Evolutionary conservation across 2,113 vertebrate genomes (phyloP).

Genomic region (Willisornis vidua): DNA sequence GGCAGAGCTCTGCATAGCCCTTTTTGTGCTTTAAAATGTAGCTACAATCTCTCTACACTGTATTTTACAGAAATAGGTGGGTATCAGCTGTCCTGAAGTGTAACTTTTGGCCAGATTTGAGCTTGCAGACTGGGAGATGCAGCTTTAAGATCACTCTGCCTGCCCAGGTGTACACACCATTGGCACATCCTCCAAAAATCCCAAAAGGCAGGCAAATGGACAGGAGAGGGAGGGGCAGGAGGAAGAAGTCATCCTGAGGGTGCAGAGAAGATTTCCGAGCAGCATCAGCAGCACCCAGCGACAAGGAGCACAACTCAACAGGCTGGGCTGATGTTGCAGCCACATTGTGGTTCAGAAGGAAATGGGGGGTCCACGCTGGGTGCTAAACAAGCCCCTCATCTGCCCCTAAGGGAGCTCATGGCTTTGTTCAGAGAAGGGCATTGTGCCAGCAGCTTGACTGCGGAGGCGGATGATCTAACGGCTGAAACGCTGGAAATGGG

Average conservation of each 20-base stretch:
- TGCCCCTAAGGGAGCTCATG: not conserved
- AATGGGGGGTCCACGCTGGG: not conserved
- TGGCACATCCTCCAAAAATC: not conserved
- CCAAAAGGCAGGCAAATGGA: not conserved
- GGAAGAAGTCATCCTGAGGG: not conserved
- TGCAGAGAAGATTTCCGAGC: not conserved
- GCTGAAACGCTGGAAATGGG: not conserved
- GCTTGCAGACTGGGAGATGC: not conserved
- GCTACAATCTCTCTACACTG: not conserved
- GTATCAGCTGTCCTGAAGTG: not conserved
- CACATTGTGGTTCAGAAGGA: fast-evolving
- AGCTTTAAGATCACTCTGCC: not conserved
- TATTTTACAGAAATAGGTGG: not conserved
- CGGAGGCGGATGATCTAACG: not conserved
- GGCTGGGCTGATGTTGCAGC: not conserved
- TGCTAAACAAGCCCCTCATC: not conserved
- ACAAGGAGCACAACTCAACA: not conserved
- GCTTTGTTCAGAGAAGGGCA: not conserved
- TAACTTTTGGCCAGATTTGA: not conserved
- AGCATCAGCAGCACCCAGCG: not conserved
- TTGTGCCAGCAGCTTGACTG: not conserved
- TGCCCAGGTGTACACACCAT: not conserved
- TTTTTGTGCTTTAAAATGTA: not conserved
- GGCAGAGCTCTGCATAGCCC: not conserved
- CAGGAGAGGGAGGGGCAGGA: not conserved